These are phyloP conservation scores for Aspiorhynchus laticeps DNA, from an alignment of 2,113 vertebrate species.

Conservation along the genomic window DNA sequence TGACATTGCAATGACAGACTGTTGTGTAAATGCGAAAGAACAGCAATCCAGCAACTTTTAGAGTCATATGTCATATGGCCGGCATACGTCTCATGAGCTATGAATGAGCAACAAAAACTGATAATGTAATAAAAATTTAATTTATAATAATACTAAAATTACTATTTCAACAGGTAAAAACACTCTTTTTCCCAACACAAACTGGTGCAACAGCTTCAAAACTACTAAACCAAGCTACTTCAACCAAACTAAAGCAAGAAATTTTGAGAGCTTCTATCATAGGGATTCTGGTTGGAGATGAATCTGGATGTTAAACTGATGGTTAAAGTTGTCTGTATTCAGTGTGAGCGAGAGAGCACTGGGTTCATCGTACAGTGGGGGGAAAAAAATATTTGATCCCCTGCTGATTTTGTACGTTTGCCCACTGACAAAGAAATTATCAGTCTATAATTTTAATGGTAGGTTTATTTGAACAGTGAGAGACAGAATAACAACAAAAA, in stretches of 20 bases:
- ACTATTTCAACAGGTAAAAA: background rate
- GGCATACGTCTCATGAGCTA: background rate
- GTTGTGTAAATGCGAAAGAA: background rate
- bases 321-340: constrained; percentile 79
- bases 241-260: too few species aligned
- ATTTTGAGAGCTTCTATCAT: too few species aligned
- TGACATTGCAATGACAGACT: background rate
- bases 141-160: background rate
- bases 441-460: too few species aligned
- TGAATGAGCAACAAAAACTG: background rate
- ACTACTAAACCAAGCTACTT: background rate
- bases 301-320: constrained; percentile 31
- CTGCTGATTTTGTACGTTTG: too few species aligned
- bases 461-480: too few species aligned
- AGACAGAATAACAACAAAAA: too few species aligned
- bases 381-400: too few species aligned
- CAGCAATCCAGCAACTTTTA: background rate
- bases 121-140: background rate
- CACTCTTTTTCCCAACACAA: too few species aligned
- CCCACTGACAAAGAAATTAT: too few species aligned
- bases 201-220: background rate
- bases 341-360: constrained; percentile 71
- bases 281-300: background rate
- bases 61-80: background rate
- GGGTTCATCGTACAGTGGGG: constrained; percentile 64